Evolutionary conservation across 2,888 invertebrate species (phyloP).

Genomic region (Sceliomorpha sp.): DNA sequence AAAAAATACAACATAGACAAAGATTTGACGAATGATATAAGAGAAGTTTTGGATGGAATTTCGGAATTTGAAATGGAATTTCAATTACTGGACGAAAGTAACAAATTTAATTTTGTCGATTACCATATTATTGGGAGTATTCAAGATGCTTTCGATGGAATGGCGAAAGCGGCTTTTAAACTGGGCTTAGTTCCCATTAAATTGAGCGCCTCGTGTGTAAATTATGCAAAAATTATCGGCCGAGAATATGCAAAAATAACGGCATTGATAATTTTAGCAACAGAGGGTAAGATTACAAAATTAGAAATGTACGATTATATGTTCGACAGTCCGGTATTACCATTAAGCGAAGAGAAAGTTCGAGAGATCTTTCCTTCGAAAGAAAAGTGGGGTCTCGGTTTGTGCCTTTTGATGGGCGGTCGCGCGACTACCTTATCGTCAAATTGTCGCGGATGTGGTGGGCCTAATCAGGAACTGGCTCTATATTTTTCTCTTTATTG

Average conservation of each 20-base stretch:
- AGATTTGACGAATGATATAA: conserved; percentile 71
- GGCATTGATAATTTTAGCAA: conserved; percentile 65
- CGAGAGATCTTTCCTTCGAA: conserved; percentile 65
- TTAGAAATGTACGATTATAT: conserved; percentile 65
- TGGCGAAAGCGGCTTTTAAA: conserved; percentile 59
- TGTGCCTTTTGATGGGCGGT: conserved; percentile 84
- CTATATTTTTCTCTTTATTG: conserved; percentile 78
- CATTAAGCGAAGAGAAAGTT: conserved; percentile 62
- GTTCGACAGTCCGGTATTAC: conserved; percentile 61
- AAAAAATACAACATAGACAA: conserved; percentile 76
- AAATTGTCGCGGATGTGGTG: conserved; percentile 81
- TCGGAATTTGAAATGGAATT: conserved; percentile 25
- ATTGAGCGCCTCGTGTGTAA: conserved; percentile 56
- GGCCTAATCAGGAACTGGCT: conserved; percentile 85
- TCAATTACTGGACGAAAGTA: conserved; percentile 45
- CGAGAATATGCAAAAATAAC: conserved; percentile 65
- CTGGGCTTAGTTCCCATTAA: conserved; percentile 64
- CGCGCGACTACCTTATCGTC: conserved; percentile 84
- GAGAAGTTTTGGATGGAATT: conserved; percentile 55
- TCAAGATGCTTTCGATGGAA: conserved; percentile 63
- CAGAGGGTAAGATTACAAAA: conserved; percentile 63
- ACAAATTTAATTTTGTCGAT: conserved; percentile 63
- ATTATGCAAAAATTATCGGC: conserved; percentile 46
- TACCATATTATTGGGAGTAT: conserved; percentile 63
- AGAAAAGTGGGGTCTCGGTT: conserved; percentile 67